Evolutionary conservation across 92 coral and sea anemone species (phyloP).

Genomic region (Porites lobata): DNA sequence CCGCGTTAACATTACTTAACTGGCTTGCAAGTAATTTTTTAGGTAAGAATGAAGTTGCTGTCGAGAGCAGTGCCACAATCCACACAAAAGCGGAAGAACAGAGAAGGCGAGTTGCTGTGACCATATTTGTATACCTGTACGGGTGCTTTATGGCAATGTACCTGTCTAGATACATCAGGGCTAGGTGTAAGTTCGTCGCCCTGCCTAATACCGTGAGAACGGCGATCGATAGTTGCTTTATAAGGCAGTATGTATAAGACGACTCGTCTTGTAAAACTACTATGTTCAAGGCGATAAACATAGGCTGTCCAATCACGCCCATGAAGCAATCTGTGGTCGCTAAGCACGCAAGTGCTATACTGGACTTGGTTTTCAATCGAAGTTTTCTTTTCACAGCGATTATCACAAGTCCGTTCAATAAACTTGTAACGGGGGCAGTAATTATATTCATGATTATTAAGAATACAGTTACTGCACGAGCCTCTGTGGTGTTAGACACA

Average conservation of each 20-base stretch:
- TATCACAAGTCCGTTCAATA: too few relatives aligned
- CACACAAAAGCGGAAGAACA: neutral
- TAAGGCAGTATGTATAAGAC: neutral
- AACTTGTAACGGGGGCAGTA: too few relatives aligned
- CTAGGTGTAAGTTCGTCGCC: neutral
- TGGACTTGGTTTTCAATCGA: slow-evolving; percentile 6
- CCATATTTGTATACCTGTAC: neutral
- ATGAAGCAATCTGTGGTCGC: neutral
- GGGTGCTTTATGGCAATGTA: slow-evolving; percentile 9
- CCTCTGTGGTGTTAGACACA: neutral
- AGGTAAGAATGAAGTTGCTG: neutral
- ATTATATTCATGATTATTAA: too few relatives aligned
- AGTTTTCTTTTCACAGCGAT: too few relatives aligned
- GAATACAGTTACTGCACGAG: neutral
- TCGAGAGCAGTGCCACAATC: neutral
- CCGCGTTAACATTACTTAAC: neutral
- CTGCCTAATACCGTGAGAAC: neutral
- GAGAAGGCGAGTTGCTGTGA: neutral
- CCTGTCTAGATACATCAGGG: neutral
- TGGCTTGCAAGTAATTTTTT: neutral
- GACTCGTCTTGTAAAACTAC: neutral
- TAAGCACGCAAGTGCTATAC: neutral
- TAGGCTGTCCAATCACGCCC: neutral
- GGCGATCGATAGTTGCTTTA: neutral
- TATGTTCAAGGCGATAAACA: neutral